phyloP scores from a whole-genome alignment of 2,797 vertebrate species.

The Paratrypauchen microcephalus region DNA sequence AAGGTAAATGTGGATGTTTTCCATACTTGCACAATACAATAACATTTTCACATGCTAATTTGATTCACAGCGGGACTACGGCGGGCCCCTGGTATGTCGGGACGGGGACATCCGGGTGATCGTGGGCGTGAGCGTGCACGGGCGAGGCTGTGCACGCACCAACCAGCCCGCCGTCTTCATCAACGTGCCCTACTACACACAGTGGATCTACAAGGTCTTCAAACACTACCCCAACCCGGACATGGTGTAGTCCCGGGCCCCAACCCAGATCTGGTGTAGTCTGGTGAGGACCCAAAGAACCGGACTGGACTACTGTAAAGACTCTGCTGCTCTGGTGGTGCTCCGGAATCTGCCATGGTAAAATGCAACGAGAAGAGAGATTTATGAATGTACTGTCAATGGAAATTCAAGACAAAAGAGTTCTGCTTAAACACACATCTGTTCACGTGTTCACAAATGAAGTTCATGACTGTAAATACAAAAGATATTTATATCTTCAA shows the following conservation, averaged over 20 bases:
- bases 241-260: constrained; percentile 40
- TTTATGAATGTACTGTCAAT: constrained; percentile 17
- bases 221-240: constrained; percentile 67
- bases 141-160: constrained; percentile 89
- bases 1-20: too few relatives aligned
- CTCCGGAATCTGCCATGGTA: constrained; percentile 34
- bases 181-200: constrained; percentile 92
- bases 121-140: constrained; percentile 92
- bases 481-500: not conserved
- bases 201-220: constrained; percentile 97
- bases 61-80: constrained; percentile 87
- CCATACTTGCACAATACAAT: too few relatives aligned
- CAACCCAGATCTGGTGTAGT: constrained; percentile 44
- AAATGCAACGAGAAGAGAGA: constrained; percentile 19
- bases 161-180: constrained; percentile 94
- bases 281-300: constrained; percentile 25
- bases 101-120: constrained; percentile 90
- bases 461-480: constrained; percentile 12
- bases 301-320: constrained; percentile 19
- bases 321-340: constrained; percentile 28
- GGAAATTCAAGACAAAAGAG: not conserved
- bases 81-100: constrained; percentile 93
- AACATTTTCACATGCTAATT: too few relatives aligned
- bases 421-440: not conserved
- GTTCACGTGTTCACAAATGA: not conserved